A percentile compares a stretch with the other conserved stretches of the same genome.
Evolutionary conservation across 2,113 vertebrate genomes (phyloP).

Genomic region (Sporophila hypoxantha): DNA sequence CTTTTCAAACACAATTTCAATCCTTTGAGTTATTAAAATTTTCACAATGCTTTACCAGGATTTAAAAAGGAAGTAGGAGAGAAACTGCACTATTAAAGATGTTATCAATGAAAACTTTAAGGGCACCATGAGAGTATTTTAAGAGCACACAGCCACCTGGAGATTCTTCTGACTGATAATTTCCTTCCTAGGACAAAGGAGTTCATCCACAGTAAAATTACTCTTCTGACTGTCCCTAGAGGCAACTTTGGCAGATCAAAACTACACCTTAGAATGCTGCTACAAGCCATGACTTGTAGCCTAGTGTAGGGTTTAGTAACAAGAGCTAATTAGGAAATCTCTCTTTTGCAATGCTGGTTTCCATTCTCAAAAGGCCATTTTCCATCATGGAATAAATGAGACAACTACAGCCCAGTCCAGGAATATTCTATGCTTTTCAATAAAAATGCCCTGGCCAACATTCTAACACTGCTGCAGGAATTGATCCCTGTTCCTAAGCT

Average conservation of each 20-base stretch:
- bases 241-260: not conserved
- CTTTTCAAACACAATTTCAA: not conserved
- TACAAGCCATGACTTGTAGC: not conserved
- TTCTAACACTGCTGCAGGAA: not conserved
- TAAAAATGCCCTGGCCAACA: not conserved
- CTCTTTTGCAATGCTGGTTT: not conserved
- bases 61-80: not conserved
- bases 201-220: not conserved
- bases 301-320: not conserved
- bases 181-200: not conserved
- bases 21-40: not conserved
- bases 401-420: not conserved
- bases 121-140: not conserved
- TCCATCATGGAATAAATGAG: not conserved
- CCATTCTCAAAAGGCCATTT: not conserved
- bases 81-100: not conserved
- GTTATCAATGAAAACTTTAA: not conserved
- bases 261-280: not conserved
- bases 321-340: not conserved
- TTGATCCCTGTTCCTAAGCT: not conserved
- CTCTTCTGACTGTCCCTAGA: not conserved
- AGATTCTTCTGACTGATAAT: not conserved
- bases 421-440: not conserved
- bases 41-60: not conserved
- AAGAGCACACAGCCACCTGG: not conserved